Evolutionary conservation across 2,113 vertebrate species (phyloP).

Genomic region (Festucalex cinctus): DNA sequence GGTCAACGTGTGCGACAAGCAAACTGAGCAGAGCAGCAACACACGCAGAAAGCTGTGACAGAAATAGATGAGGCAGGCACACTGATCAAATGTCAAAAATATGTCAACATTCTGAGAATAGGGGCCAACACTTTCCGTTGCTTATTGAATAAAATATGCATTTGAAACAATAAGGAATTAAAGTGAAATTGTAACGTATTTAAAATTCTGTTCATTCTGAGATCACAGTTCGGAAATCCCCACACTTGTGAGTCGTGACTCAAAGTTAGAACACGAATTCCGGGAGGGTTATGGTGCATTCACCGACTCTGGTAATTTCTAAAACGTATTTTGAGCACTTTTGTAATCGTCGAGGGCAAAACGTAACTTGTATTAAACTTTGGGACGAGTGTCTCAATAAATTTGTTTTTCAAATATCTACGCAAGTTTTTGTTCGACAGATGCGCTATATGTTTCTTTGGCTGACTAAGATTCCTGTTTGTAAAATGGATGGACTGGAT

Average conservation of each 20-base stretch:
- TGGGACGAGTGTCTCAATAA: no score
- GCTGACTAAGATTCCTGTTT: no score
- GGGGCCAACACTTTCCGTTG: neutral
- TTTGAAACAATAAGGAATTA: neutral
- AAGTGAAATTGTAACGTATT: neutral
- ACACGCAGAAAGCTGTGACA: constrained; percentile 58
- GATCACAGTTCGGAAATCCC: constrained; percentile 42
- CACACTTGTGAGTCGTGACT: constrained; percentile 60
- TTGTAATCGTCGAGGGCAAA: no score
- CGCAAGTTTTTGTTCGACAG: no score
- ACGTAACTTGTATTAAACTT: no score
- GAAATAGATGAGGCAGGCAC: constrained; percentile 78
- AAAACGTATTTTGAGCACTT: rapidly evolving
- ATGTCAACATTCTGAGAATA: constrained; percentile 15
- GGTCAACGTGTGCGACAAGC: constrained; percentile 29
- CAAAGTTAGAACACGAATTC: constrained; percentile 35
- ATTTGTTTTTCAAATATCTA: no score
- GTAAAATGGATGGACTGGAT: no score
- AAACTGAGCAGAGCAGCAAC: constrained; percentile 47
- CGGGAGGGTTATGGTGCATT: constrained; percentile 22
- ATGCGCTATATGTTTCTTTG: no score
- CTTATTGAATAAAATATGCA: neutral
- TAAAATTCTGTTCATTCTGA: neutral
- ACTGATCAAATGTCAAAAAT: constrained; percentile 56
- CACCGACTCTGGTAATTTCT: neutral